These are phyloP conservation scores for Sylvicapra grimmia DNA, from an alignment of 2,113 vertebrate genomes.

Conservation along the genomic window DNA sequence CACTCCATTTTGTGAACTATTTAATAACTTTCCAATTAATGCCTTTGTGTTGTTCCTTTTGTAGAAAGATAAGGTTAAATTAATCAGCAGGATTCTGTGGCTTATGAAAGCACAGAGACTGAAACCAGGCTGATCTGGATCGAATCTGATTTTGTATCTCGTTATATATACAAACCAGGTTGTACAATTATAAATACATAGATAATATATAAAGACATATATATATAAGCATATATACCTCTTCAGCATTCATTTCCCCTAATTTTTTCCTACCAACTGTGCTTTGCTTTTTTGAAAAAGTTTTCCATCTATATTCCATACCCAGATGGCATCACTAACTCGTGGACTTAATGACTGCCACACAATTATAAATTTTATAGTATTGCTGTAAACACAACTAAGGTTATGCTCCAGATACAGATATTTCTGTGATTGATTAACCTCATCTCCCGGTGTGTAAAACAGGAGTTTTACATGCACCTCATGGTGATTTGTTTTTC, in stretches of 20 bases:
- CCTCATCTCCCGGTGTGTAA: too few species aligned
- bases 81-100: neutral
- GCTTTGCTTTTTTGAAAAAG: neutral
- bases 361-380: neutral
- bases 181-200: neutral
- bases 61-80: neutral
- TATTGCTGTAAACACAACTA: neutral
- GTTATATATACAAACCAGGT: neutral
- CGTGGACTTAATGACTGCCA: neutral
- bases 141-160: neutral
- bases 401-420: too few species aligned
- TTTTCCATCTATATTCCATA: neutral
- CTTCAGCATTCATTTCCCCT: neutral
- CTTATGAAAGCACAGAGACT: neutral
- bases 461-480: too few species aligned
- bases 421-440: neutral
- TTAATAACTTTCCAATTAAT: neutral
- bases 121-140: neutral
- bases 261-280: neutral
- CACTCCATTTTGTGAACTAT: neutral
- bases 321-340: neutral
- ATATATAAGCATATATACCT: neutral
- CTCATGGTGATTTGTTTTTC: too few species aligned
- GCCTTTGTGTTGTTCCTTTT: neutral
- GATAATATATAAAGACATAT: neutral